A percentile compares a stretch with the other conserved stretches of the same genome.
Evolutionary conservation across 2,888 invertebrate genomes (phyloP).

Genomic region (Ophonus ardosiacus): DNA sequence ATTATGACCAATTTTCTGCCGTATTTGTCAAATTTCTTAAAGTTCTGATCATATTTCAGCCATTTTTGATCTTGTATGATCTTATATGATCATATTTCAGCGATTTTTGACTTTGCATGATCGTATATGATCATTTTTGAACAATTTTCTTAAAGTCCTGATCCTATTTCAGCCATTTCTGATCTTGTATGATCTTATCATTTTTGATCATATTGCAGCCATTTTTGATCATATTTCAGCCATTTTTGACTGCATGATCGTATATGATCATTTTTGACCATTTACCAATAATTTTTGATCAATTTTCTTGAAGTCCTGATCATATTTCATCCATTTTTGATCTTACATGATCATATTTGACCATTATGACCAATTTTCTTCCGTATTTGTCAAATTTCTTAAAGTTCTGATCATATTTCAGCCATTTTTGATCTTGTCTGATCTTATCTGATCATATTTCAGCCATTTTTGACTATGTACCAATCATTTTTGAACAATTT

Average conservation of each 20-base stretch:
- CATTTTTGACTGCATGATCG: too few species aligned
- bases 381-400: background rate
- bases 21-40: background rate
- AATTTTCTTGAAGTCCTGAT: background rate
- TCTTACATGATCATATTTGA: background rate
- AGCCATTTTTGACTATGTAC: too few species aligned
- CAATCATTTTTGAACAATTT: too few species aligned
- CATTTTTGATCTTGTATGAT: background rate
- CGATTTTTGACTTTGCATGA: background rate
- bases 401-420: background rate
- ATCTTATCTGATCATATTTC: background rate
- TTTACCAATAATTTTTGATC: too few species aligned
- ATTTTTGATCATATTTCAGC: background rate
- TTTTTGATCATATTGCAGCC: background rate
- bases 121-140: background rate
- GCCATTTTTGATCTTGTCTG: background rate
- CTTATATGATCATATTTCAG: background rate
- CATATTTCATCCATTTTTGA: background rate
- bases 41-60: background rate
- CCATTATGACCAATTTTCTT: background rate
- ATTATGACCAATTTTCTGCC: background rate
- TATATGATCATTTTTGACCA: background rate
- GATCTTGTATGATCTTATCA: background rate
- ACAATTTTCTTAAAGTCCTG: background rate
- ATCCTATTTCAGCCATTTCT: background rate